These are phyloP conservation scores for Caenorhabditis japonica DNA, from an alignment of 2,888 invertebrate species.

Conservation along the genomic window DNA sequence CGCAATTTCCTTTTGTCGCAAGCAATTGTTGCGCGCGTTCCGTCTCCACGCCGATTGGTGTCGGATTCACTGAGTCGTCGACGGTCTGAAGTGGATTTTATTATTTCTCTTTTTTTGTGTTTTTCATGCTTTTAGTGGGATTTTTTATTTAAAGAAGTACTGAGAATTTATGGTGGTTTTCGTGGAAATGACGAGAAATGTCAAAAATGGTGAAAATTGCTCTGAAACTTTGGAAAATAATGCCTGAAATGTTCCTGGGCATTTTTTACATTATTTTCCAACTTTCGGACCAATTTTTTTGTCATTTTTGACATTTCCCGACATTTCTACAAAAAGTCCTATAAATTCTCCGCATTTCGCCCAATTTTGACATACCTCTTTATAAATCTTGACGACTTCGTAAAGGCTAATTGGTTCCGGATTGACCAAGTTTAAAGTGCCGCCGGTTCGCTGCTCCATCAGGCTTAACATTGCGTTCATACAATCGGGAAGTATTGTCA, in stretches of 20 bases:
- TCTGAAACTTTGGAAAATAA: too few species aligned
- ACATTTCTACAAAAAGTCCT: too few species aligned
- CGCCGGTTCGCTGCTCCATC: constrained; percentile 71
- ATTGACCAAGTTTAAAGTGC: constrained; percentile 75
- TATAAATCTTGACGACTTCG: constrained; percentile 72
- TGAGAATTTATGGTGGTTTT: too few species aligned
- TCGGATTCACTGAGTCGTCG: constrained; percentile 60
- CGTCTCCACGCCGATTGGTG: constrained; percentile 66
- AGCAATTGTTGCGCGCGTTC: constrained; percentile 69
- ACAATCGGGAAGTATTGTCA: constrained; percentile 76
- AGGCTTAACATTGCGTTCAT: constrained; percentile 70
- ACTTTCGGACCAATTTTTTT: too few species aligned
- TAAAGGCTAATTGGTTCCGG: constrained; percentile 74
- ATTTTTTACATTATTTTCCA: too few species aligned
- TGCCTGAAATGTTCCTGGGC: too few species aligned
- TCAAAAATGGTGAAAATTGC: too few species aligned
- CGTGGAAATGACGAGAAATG: too few species aligned
- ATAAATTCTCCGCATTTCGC: not conserved
- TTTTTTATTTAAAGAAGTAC: too few species aligned
- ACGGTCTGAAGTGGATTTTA: constrained; percentile 55
- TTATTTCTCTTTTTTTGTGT: not conserved
- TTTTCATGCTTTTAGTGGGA: not conserved
- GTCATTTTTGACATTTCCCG: too few species aligned
- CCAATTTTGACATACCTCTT: constrained; percentile 63
- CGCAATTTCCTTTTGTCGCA: constrained; percentile 75